A percentile compares a stretch with the other conserved stretches of the same genome.
Conservation (phyloP, 2,113 vertebrate species). For the Dolichotis patagonum region DNA sequence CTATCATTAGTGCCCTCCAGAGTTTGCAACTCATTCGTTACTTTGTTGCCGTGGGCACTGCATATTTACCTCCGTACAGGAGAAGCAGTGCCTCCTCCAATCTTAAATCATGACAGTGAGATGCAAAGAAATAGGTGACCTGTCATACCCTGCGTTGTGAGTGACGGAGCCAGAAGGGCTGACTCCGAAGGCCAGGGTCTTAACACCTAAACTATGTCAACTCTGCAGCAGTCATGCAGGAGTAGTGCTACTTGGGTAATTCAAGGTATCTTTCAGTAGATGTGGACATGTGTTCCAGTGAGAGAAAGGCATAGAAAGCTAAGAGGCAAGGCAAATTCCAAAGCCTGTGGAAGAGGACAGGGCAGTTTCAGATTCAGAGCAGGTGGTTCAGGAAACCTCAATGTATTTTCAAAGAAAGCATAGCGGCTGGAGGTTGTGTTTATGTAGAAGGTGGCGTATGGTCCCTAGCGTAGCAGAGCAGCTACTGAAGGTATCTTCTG, state of each 20-base stretch:
- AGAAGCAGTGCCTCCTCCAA: no score
- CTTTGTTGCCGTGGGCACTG: not conserved
- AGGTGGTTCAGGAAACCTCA: not conserved
- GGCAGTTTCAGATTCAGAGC: no score
- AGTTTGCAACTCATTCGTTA: not conserved
- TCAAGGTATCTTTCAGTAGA: not conserved
- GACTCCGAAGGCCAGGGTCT: not conserved
- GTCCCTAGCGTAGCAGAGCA: not conserved
- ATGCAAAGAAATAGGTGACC: not conserved
- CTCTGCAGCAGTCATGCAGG: not conserved
- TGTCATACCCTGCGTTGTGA: not conserved
- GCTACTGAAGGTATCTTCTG: not conserved
- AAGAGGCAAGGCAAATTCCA: not conserved
- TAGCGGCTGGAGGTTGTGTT: not conserved
- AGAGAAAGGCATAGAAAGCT: not conserved
- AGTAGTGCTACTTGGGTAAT: not conserved
- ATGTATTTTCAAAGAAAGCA: not conserved
- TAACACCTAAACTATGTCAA: not conserved
- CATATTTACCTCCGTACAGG: not conserved
- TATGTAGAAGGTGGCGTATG: not conserved
- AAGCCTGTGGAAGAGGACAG: not conserved
- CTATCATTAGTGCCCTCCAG: fast-evolving
- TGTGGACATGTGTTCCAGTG: not conserved
- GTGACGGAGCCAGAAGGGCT: not conserved
- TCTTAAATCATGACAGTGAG: not conserved